These are phyloP conservation scores for Agrotis clavis DNA, from an alignment of 2,888 invertebrate genomes.

Conservation along the genomic window DNA sequence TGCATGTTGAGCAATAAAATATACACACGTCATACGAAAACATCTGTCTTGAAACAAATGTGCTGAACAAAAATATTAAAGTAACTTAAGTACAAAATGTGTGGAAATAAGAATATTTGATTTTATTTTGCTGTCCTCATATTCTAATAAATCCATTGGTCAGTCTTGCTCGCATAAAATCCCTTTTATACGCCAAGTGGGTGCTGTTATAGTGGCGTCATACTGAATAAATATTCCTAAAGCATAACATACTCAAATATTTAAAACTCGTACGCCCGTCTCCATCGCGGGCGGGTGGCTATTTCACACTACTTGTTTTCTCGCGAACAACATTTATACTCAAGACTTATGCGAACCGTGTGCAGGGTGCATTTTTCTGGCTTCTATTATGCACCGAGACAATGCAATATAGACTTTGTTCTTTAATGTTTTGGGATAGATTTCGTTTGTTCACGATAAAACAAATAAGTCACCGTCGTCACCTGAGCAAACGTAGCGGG, in stretches of 20 bases:
- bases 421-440: slow-evolving; percentile 63
- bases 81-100: neutral
- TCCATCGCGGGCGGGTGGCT: slow-evolving; percentile 71
- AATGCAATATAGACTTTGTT: slow-evolving; percentile 70
- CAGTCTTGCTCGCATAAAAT: slow-evolving; percentile 36
- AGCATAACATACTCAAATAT: slow-evolving; percentile 76
- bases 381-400: slow-evolving; percentile 72
- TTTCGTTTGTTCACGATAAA: slow-evolving; percentile 68
- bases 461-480: slow-evolving; percentile 85
- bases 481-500: slow-evolving; percentile 84
- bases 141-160: slow-evolving; percentile 34
- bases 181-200: slow-evolving; percentile 57
- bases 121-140: neutral
- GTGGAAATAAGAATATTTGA: neutral
- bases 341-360: slow-evolving; percentile 73
- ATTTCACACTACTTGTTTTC: slow-evolving; percentile 82
- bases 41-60: neutral
- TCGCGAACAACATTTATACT: slow-evolving; percentile 83
- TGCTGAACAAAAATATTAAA: neutral
- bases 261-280: slow-evolving; percentile 75
- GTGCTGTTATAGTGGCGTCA: slow-evolving; percentile 53
- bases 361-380: slow-evolving; percentile 84
- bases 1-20: slow-evolving; percentile 30
- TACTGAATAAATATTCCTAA: slow-evolving; percentile 62
- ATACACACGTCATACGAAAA: neutral